Percentiles rank a stretch among this genome's conserved stretches.
phyloP scores from a whole-genome alignment of 2,888 invertebrate genomes.

The Listrodromus nycthemerus region DNA sequence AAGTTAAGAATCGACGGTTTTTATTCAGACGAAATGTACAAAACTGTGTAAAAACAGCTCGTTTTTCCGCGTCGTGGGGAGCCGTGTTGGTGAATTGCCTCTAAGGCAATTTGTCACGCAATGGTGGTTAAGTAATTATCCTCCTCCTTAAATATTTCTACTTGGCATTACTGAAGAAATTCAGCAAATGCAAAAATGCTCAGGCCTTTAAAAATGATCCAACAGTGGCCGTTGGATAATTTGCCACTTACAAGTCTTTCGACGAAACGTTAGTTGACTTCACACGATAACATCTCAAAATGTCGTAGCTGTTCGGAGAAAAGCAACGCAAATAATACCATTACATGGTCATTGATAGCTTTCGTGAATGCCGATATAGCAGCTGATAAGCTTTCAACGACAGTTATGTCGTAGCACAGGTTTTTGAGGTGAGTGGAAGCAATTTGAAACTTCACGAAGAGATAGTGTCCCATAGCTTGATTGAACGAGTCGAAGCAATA shows the following conservation, averaged over 20 bases:
- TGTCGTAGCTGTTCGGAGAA: background rate
- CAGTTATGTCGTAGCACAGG: background rate
- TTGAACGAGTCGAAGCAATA: background rate
- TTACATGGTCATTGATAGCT: background rate
- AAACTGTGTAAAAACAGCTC: background rate
- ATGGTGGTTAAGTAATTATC: background rate
- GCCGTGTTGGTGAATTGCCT: too few species aligned
- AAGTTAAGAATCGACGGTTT: background rate
- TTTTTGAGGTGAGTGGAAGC: background rate
- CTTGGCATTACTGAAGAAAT: too few species aligned
- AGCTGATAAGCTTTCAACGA: background rate
- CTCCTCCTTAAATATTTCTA: background rate
- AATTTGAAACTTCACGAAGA: constrained; percentile 2
- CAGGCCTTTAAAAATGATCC: background rate
- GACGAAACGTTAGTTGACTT: background rate
- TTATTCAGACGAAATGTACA: background rate
- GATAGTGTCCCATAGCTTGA: background rate
- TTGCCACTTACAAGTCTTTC: background rate
- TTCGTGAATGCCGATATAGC: background rate
- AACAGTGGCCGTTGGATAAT: background rate
- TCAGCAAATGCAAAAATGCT: too few species aligned
- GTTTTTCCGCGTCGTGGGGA: too few species aligned
- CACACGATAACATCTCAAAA: background rate
- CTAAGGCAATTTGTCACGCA: background rate
- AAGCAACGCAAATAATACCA: background rate